Evolutionary conservation across 2,888 invertebrate species (phyloP), one percentile per base, ranked within the genome.

Genomic region (Drosophila tanythrix): DNA sequence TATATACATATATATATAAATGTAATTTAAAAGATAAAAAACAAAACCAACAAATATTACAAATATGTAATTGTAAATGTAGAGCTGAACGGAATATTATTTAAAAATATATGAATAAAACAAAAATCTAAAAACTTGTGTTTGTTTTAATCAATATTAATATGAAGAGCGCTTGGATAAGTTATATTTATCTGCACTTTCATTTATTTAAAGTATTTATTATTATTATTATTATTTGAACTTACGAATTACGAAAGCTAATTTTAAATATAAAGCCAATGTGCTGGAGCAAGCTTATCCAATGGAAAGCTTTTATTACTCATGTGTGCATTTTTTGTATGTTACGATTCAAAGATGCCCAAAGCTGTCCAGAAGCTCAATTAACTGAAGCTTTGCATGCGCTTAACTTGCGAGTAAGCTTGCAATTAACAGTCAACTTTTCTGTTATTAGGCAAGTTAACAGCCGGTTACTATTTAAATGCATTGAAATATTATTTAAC

Each of bases 31-130:
- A 69, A 60, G 57, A 74, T 74, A 43, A 75, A 74, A 74, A 46
- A 60, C 36, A 67, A 66, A 86, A 73, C 59, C 50, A 81, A 83
- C 74, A 77, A 82, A 81, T 70, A 84, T 77, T 85, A 75, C 88
- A 88, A 84, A 71, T 87, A 89, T 91, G 83, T 91, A 90, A 90
- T 89, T 89, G 89, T 89, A 91, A 89, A 90, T 91, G 89, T 89
- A 89, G 89, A 89, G 83, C 83, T 90, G 89, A 89, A 83, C 78
- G 83, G 78, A 76, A 79, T 86, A 89, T 78, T 83, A 82, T 82
- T 83, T 81, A 83, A 90, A 89, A 85, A 89, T 89, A 88, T 85
- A 86, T 79, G 77, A 89, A 88, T 73, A 89, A 87, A 80, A 73
- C 57, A 88, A 88, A 87, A 87, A 76, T 67, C 57, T 21, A 62